phyloP scores from a whole-genome alignment of 2,888 invertebrate genomes.

The Kryphioiulus occultus region DNA sequence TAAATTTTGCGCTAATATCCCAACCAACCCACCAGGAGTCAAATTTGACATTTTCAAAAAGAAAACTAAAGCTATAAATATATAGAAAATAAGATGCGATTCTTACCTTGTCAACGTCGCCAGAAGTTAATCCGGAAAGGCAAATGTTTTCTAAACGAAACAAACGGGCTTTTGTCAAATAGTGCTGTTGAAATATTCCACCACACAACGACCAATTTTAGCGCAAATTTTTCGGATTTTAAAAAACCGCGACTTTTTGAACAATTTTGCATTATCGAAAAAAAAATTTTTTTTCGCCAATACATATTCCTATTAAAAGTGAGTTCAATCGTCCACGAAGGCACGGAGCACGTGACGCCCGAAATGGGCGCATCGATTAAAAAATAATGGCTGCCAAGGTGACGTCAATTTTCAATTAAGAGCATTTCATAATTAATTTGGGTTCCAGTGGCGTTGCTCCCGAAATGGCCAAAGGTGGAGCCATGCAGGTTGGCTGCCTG shows the following conservation, averaged over 20 bases:
- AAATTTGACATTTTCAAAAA: too few species aligned
- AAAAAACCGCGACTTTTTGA: not conserved
- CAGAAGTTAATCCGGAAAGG: not conserved
- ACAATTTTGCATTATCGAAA: not conserved
- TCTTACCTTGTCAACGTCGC: not conserved
- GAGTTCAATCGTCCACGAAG: not conserved
- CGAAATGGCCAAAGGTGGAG: conserved; percentile 27
- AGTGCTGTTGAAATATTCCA: conserved; percentile 37
- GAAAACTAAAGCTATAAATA: not conserved
- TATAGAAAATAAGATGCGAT: not conserved
- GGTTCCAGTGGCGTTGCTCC: not conserved
- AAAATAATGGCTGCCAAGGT: not conserved
- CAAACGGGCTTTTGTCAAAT: conserved; percentile 27
- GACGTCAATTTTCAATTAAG: conserved; percentile 38
- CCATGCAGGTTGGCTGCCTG: conserved; percentile 21
- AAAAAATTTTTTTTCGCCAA: not conserved
- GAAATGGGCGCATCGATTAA: not conserved
- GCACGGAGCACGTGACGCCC: not conserved
- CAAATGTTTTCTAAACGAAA: conserved; percentile 1
- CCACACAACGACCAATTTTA: not conserved
- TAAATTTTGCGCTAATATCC: not conserved
- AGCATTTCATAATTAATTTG: conserved; percentile 32
- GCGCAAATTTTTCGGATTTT: not conserved
- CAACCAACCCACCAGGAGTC: too few species aligned
- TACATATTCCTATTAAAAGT: not conserved